Conservation (phyloP, 2,797 vertebrate species). For the Masticophis lateralis region DNA sequence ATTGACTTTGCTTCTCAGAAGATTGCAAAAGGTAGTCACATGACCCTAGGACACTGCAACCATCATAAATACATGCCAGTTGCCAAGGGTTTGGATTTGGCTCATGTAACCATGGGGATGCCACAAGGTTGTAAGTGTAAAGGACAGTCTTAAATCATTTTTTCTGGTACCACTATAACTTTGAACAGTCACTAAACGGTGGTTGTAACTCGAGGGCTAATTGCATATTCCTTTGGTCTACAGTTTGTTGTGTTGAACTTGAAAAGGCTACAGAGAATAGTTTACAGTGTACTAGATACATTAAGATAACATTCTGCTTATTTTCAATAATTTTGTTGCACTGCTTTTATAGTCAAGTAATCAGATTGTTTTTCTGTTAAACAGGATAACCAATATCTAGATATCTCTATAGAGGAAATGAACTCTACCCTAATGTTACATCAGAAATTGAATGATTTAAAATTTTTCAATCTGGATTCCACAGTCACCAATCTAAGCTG, state of each 20-base stretch:
- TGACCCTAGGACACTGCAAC: neutral
- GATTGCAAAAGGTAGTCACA: neutral
- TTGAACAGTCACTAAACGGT: neutral
- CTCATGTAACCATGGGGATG: neutral
- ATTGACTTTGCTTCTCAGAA: neutral
- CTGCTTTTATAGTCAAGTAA: neutral
- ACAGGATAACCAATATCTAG: constrained; percentile 71
- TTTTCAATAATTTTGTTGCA: neutral
- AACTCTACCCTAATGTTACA: constrained; percentile 63
- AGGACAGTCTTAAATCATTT: neutral
- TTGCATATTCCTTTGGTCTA: neutral
- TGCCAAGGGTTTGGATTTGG: neutral
- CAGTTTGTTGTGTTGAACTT: neutral
- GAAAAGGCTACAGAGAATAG: neutral
- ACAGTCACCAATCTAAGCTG: constrained; percentile 68
- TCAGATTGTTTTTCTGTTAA: constrained; percentile 57
- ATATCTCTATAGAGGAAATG: constrained; percentile 68
- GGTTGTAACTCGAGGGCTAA: neutral
- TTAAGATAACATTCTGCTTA: neutral
- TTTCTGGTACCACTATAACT: neutral
- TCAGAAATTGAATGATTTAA: constrained; percentile 70
- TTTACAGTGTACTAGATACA: neutral
- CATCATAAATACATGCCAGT: neutral
- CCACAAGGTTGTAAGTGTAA: neutral
- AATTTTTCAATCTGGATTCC: constrained; percentile 67